A percentile compares a stretch with the other conserved stretches of the same genome.
These are phyloP conservation scores for Lacerta bilineata DNA, from an alignment of 2,797 vertebrate species.

Conservation along the genomic window DNA sequence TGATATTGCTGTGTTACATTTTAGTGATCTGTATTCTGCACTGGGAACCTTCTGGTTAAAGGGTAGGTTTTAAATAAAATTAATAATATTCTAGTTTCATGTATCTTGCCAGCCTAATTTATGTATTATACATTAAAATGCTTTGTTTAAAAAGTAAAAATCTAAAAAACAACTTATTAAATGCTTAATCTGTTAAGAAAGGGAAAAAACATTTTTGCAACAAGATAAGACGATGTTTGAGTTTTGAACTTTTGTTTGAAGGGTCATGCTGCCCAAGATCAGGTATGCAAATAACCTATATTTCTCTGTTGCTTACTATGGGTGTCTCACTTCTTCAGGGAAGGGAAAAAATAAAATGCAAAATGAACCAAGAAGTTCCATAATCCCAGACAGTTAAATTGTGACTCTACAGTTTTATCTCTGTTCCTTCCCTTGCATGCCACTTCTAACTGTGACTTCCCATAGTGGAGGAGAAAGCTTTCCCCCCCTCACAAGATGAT, in stretches of 20 bases:
- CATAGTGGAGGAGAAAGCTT: background rate
- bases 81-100: background rate
- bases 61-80: too few relatives aligned
- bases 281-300: background rate
- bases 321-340: background rate
- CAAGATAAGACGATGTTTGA: background rate
- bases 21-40: too few relatives aligned
- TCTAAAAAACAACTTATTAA: background rate
- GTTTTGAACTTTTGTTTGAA: background rate
- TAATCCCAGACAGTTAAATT: background rate
- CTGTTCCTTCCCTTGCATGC: background rate
- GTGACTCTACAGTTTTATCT: background rate
- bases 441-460: background rate
- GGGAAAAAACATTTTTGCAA: background rate
- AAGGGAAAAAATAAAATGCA: background rate
- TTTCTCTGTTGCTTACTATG: background rate
- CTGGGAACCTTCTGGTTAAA: too few relatives aligned
- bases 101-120: background rate
- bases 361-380: background rate
- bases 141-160: background rate
- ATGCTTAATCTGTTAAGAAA: too few relatives aligned
- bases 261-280: background rate
- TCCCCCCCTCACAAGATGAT: background rate
- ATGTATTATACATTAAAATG: conserved; percentile 6
- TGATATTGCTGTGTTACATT: too few relatives aligned